Conservation (phyloP, 2,888 invertebrate genomes). For the Parnassius apollo region DNA sequence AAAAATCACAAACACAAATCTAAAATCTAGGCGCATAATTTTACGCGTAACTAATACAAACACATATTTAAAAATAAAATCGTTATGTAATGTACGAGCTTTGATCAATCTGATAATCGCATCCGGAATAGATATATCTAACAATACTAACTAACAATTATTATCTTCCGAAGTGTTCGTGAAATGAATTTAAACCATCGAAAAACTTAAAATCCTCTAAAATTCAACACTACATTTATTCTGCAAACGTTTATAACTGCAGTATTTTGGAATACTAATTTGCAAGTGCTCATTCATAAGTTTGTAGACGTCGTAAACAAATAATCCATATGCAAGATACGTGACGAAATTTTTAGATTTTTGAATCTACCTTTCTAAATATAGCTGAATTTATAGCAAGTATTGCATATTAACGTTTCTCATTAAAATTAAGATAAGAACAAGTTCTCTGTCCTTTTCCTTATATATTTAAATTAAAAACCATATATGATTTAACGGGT, state of each 20-base stretch:
- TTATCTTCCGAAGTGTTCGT: slow-evolving; percentile 6
- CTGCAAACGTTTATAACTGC: slow-evolving; percentile 4
- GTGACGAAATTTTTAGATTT: slow-evolving; percentile 8
- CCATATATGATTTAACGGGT: too few relatives aligned
- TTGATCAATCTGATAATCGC: slow-evolving; percentile 9
- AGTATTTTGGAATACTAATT: slow-evolving; percentile 18
- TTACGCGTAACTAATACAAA: too few relatives aligned
- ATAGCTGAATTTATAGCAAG: too few relatives aligned
- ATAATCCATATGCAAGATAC: slow-evolving; percentile 21
- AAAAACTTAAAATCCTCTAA: slow-evolving; percentile 5
- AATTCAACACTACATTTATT: slow-evolving; percentile 13
- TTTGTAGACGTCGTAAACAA: slow-evolving; percentile 5
- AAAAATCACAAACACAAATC: too few relatives aligned
- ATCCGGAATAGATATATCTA: slow-evolving; percentile 9
- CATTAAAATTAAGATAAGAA: too few relatives aligned
- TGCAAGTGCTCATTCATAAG: slow-evolving; percentile 17
- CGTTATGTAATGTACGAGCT: not conserved
- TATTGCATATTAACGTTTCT: too few relatives aligned
- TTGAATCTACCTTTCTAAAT: too few relatives aligned
- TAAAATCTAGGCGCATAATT: too few relatives aligned
- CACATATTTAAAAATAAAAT: too few relatives aligned
- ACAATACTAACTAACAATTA: slow-evolving; percentile 14
- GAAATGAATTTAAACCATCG: slow-evolving; percentile 14
- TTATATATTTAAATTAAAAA: too few relatives aligned
- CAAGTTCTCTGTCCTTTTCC: too few relatives aligned